Percentiles rank a stretch among this genome's conserved stretches.
Conservation (phyloP, 2,797 vertebrate genomes). For the Hypotaenidia philippensis region DNA sequence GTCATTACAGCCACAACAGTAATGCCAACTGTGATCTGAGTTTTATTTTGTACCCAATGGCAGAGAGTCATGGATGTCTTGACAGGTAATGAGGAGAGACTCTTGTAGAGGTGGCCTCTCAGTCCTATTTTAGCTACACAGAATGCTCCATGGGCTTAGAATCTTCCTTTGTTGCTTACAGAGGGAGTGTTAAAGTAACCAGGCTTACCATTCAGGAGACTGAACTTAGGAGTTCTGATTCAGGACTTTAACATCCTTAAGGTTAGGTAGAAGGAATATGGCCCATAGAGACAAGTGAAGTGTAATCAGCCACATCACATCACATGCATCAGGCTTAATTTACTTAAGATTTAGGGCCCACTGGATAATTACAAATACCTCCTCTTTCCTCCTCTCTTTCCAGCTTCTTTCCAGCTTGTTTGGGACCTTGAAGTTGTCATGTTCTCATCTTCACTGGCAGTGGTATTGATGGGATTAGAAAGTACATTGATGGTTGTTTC, state of each 20-base stretch:
- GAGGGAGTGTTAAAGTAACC: not conserved
- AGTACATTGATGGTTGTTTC: slow-evolving; percentile 15
- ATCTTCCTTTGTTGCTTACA: not conserved
- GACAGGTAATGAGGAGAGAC: not conserved
- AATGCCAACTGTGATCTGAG: not conserved
- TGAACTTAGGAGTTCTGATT: not conserved
- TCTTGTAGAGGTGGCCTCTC: not conserved
- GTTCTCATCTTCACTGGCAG: not conserved
- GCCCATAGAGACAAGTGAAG: not conserved
- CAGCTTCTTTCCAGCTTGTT: not conserved
- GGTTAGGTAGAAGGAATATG: not conserved
- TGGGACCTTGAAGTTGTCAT: not conserved
- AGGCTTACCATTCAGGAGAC: not conserved
- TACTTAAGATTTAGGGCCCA: not conserved
- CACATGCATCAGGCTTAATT: not conserved
- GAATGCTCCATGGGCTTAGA: not conserved
- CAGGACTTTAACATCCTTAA: not conserved
- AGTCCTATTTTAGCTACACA: not conserved
- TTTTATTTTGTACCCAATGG: not conserved
- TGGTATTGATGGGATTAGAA: slow-evolving; percentile 29
- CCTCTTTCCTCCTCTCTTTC: not conserved
- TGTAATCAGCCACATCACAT: not conserved
- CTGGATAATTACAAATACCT: not conserved
- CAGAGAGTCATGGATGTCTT: not conserved
- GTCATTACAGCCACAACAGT: not conserved